Evolutionary conservation across 2,113 vertebrate species (phyloP), one percentile per base, ranked within the genome.

Genomic region (Genyomyrus donnyi): DNA sequence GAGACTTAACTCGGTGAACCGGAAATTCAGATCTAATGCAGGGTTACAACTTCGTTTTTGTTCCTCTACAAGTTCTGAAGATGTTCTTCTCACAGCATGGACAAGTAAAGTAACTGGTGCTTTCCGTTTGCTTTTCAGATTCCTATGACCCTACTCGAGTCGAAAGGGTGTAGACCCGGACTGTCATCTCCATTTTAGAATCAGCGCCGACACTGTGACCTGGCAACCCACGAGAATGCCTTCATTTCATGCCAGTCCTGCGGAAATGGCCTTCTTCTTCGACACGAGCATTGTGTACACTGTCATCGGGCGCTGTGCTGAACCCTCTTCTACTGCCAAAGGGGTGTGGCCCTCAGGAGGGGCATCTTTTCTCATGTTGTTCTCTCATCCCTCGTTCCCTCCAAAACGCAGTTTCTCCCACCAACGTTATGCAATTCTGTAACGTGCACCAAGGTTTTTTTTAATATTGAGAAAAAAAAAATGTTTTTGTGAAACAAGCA

Each of bases 61-160:
- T 48, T 24, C 83, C 45, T 48, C 21, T 46, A 3, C 45, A 31
- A n/a, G 45, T 42, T 10, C 2, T 85, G 83, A 85, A 45, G 39
- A 52, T 11, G 3, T 39, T 42, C n/a, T 53, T 62, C 19, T 42
- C 17, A 56, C 5, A 24, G 56, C 53, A 80, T 52, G 45, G 74
- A 66, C 9, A 66, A 11, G 31, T 45, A 83, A 93, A 91, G 93
- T 93, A 46, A 53, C 27, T 27, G 39, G 6, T 62, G 13, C n/a
- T 52, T 83, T 58, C 15, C 13, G 4, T 85, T 85, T 85, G 9
- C 35, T 88, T 93, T 95, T 93, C 94, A 99, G 98, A 98, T 89
- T 92, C 94, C 0, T 96, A 96, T 89, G 97, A 99, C 95, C 97
- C 97, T 92, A 97, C 96, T 95, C 94, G 95, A 95, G 97, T 96